Base-by-base conservation (phyloP, 1,140 invertebrate genomes). In the Phenacoccus solenopsis region DNA sequence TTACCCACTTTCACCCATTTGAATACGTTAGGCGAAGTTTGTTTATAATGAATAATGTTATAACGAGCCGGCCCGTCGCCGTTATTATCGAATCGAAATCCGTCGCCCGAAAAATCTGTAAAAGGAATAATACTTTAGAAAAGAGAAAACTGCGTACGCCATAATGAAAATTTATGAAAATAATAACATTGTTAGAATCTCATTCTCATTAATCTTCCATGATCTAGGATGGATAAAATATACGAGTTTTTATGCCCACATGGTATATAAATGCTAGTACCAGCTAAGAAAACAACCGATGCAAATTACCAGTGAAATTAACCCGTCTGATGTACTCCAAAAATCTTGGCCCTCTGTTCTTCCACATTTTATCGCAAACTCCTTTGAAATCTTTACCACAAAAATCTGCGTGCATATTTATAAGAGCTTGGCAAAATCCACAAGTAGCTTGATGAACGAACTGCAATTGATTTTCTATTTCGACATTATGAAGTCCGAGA, bases 1-100 rank as follows among this genome's bases (percentile, higher is more conserved):
- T 90, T 85, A 1, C 93, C 93, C 0, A 96, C 91, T 71, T 87
- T 86, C 13, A 92, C 82, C 94, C 94, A 97, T 71, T 87, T 82
- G 78, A 89, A 95, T 10, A n/a, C 22, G 0, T 74, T 73, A 1
- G 72, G 72, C 79, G 78, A 92, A 92, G 86, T 84, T 78, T 95
- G 90, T 77, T 94, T 93, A 82, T 95, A 98, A 77, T 97, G 94
- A 61, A 97, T 88, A 70, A 97, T 96, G 75, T 95, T 93, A 81
- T 98, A 98, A 3, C 94, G 83, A 0, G 93, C 90, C 0, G 94
- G 94, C 0, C 93, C 94, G 75, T 98, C 94, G 0, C 93, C 92
- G 75, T 93, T 90, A 16, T 78, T 80, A 78, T 94, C 90, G 79
- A 97, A 98, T 72, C 87, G 86, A 78, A 98, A 97, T 74, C 88